Base-by-base conservation (phyloP, 2,113 vertebrate genomes). In the Seriola quinqueradiata region DNA sequence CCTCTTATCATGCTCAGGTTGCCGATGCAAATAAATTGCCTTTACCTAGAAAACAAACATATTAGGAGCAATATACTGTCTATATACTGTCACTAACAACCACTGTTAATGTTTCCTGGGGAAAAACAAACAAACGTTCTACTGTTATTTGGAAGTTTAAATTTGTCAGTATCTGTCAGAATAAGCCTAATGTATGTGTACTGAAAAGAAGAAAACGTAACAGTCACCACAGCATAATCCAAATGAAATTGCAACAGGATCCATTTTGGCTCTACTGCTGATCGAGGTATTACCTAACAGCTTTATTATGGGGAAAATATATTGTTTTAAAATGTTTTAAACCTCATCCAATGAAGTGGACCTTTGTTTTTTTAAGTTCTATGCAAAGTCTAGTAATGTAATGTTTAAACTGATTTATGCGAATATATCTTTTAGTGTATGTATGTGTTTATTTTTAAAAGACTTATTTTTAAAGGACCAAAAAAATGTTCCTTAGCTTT, bases 1-100 rank as follows among this genome's bases (percentile, higher is more conserved):
- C 61, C 59, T 82, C 50, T 61, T 64, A 14, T 66, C 36, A 40
- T 72, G 46, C 82, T 89, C 89, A 83, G 84, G 88, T 76, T 65
- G 75, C 68, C 66, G 48, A 84, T 69, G 58, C 68, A 86, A 70
- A 74, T 25, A 72, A 74, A 54, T 34, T 79, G 58, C 82, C 76
- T 88, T 81, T 40, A 59, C 1, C 63, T n/a, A 46, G 12, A 21
- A 36, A 68, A 13, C 32, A 23, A 75, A 86, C 40, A 74, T 70
- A 77, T 87, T 32, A 77, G 40, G 70, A 87, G 58, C 25, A 80
- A 66, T 50, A 60, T 25, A 55, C n/a, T 58, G 28, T 57, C 1
- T 23, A 2, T 25, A 25, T 25, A 25, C 25, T 25, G 25, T 68
- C 19, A 75, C 55, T 73, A 36, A 70, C 8, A 70, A 69, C 23